Conservation (phyloP, 2,888 invertebrate genomes). For the Ennomos quercinarius region DNA sequence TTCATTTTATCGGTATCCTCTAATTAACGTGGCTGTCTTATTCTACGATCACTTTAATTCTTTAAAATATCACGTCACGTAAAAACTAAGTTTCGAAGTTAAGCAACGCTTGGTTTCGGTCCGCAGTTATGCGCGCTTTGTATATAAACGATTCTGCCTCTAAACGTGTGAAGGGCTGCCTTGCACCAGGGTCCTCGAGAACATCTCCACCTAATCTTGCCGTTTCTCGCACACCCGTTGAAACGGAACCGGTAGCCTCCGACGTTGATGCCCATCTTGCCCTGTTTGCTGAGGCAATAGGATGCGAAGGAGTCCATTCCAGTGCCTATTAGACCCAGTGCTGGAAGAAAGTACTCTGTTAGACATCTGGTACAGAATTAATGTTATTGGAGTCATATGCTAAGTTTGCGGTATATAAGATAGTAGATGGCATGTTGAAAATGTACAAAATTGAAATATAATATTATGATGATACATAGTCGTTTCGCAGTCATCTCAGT, state of each 20-base stretch:
- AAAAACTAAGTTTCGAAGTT: too few relatives aligned
- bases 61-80: too few relatives aligned
- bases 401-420: too few relatives aligned
- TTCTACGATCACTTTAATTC: too few relatives aligned
- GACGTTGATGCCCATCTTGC: constrained; percentile 81
- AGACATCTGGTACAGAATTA: constrained; percentile 9
- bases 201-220: constrained; percentile 80
- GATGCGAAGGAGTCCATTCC: constrained; percentile 76
- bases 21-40: too few relatives aligned
- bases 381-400: constrained; percentile 4
- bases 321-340: constrained; percentile 70
- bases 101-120: constrained; percentile 59
- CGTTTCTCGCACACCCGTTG: constrained; percentile 78
- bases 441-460: too few relatives aligned
- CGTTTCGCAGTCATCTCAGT: too few relatives aligned
- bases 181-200: constrained; percentile 81
- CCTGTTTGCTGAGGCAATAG: constrained; percentile 81
- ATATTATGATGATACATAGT: too few relatives aligned
- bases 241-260: constrained; percentile 79
- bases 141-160: constrained; percentile 77
- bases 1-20: too few relatives aligned
- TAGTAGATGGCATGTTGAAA: too few relatives aligned
- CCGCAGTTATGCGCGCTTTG: constrained; percentile 79
- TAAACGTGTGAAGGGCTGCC: constrained; percentile 77
- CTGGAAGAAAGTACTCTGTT: constrained; percentile 18